Percentiles rank a stretch among this genome's conserved stretches.
Evolutionary conservation across 2,797 vertebrate species (phyloP).

Genomic region (Enteromius anoplus): DNA sequence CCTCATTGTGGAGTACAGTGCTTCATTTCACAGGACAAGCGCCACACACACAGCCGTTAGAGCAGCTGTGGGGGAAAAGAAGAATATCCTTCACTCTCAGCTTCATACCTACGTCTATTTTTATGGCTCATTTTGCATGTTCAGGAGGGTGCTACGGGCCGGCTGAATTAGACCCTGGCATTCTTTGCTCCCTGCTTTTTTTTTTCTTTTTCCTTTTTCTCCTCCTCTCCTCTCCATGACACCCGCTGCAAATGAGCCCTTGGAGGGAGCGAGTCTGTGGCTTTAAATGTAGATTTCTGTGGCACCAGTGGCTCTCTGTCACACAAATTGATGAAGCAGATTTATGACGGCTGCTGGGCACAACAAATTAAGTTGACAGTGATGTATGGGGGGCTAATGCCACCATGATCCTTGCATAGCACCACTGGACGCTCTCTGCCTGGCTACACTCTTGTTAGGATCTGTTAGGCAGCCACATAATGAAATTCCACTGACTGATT

Average conservation of each 20-base stretch:
- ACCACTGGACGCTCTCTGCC: constrained; percentile 83
- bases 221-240: constrained; percentile 40
- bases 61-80: constrained; percentile 54
- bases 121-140: constrained; percentile 63
- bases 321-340: constrained; percentile 92
- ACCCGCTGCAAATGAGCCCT: constrained; percentile 67
- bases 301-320: constrained; percentile 79
- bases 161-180: constrained; percentile 52
- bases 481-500: constrained; percentile 89
- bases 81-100: constrained; percentile 52
- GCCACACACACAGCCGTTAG: constrained; percentile 58
- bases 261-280: constrained; percentile 65
- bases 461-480: constrained; percentile 87
- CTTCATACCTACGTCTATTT: constrained; percentile 60
- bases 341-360: constrained; percentile 95
- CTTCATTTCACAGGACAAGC: constrained; percentile 59
- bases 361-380: constrained; percentile 98
- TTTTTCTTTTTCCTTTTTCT: background rate
- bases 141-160: constrained; percentile 49
- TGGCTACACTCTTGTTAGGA: constrained; percentile 92
- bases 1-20: constrained; percentile 45
- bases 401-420: constrained; percentile 83
- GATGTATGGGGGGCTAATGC: constrained; percentile 91
- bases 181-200: constrained; percentile 31
- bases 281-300: constrained; percentile 74